These are phyloP conservation scores for Gorsachius magnificus DNA, from an alignment of 2,797 vertebrate genomes.

Conservation along the genomic window DNA sequence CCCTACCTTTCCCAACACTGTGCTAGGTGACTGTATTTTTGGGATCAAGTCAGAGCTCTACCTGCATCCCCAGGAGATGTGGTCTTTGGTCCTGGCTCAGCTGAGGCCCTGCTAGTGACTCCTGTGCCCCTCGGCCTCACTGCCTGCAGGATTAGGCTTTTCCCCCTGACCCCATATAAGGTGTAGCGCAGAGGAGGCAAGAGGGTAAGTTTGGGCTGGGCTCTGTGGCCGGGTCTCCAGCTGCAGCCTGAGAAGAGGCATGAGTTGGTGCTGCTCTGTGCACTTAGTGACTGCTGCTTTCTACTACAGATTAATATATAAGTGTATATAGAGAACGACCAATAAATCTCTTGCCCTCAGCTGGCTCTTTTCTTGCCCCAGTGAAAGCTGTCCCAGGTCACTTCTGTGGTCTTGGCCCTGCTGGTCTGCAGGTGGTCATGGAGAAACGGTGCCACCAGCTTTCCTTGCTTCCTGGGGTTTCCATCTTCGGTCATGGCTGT, in stretches of 20 bases:
- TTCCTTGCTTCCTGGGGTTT: background rate
- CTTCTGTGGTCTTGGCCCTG: background rate
- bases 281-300: conserved; percentile 45
- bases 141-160: background rate
- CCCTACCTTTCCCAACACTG: background rate
- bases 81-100: background rate
- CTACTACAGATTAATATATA: conserved; percentile 53
- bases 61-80: background rate
- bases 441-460: background rate
- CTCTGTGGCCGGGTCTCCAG: background rate
- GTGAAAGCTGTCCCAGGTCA: background rate
- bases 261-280: background rate
- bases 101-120: background rate
- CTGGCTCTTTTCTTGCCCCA: background rate
- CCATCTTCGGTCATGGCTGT: background rate
- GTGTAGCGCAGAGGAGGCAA: background rate
- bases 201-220: background rate
- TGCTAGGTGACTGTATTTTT: conserved; percentile 5
- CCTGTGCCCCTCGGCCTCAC: background rate
- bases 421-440: background rate
- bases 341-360: conserved; percentile 36
- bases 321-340: background rate
- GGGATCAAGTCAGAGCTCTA: background rate
- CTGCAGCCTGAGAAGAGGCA: background rate
- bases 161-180: accelerated